Evolutionary conservation across 2,797 vertebrate genomes (phyloP).

Genomic region (Pangasius djambal): DNA sequence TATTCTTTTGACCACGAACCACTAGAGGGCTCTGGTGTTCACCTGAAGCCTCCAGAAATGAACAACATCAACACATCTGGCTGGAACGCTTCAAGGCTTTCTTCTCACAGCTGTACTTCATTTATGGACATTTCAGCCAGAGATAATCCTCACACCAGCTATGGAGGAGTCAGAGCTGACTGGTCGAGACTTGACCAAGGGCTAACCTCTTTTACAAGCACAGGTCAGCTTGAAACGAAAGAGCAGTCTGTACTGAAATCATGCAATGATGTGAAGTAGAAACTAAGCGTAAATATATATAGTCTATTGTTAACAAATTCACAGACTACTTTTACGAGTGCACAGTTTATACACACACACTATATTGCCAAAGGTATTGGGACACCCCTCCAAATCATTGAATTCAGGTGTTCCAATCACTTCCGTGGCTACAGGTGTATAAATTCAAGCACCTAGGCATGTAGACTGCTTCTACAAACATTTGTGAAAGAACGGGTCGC

Average conservation of each 20-base stretch:
- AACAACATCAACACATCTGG: neutral
- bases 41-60: neutral
- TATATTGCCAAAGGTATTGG: no score
- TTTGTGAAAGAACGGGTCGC: no score
- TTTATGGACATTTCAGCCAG: neutral
- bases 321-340: neutral
- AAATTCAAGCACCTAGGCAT: no score
- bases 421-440: no score
- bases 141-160: neutral
- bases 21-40: neutral
- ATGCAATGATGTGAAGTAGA: neutral
- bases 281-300: neutral
- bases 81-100: neutral
- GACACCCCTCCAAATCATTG: no score
- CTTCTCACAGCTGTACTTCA: neutral
- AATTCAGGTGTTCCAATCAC: no score
- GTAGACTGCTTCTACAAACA: no score
- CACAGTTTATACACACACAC: neutral
- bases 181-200: neutral
- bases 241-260: neutral
- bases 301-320: no score
- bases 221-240: neutral
- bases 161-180: neutral
- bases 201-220: neutral
- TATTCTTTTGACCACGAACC: neutral